Evolutionary conservation across 2,888 invertebrate species (phyloP).

Genomic region (Pomacea canaliculata): DNA sequence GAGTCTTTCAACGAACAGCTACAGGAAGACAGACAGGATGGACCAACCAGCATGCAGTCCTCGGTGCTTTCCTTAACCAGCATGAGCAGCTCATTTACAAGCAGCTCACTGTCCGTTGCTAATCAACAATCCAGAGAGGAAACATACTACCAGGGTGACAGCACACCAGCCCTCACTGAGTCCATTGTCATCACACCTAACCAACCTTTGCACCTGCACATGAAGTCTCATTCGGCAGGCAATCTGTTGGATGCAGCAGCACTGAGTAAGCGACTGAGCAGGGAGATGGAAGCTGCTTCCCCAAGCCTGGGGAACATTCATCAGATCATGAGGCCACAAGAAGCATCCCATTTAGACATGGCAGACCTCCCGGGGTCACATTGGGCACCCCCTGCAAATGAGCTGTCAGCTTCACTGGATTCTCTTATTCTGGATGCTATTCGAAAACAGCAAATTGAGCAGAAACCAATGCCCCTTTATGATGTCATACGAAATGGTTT

Average conservation of each 20-base stretch:
- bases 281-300: conserved; percentile 15
- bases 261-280: conserved; percentile 15
- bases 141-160: background rate
- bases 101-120: background rate
- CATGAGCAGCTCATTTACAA: too few species aligned
- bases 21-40: background rate
- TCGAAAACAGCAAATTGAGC: conserved; percentile 37
- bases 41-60: background rate
- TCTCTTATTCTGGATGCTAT: conserved; percentile 49
- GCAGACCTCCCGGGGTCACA: conserved; percentile 13
- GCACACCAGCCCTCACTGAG: background rate
- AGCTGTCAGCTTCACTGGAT: conserved; percentile 54
- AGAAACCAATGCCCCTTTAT: conserved; percentile 46
- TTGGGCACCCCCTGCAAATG: conserved; percentile 44
- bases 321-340: background rate
- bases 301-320: conserved; percentile 20
- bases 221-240: conserved; percentile 22
- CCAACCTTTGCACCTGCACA: conserved; percentile 12
- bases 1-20: background rate
- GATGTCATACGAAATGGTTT: conserved; percentile 55
- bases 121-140: background rate
- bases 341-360: conserved; percentile 1
- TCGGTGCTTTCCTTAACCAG: background rate
- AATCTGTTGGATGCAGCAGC: conserved; percentile 16
- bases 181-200: background rate